Evolutionary conservation across 2,797 vertebrate species (phyloP).

Genomic region (Gymnoscopelus microlampas): DNA sequence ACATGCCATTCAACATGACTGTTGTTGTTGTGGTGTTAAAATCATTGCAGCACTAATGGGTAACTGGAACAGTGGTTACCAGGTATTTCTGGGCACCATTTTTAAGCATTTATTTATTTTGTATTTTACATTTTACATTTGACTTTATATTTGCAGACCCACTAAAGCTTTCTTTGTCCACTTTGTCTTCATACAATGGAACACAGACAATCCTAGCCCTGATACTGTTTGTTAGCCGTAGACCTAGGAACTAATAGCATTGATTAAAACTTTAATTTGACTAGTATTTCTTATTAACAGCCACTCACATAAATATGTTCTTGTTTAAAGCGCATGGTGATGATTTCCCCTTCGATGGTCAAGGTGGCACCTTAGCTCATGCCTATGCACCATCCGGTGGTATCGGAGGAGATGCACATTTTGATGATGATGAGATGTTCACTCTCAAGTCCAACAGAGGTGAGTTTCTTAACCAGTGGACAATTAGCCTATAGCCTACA

Average conservation of each 20-base stretch:
- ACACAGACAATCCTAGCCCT: too few relatives aligned
- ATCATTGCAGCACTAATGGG: too few relatives aligned
- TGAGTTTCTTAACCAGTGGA: conserved; percentile 69
- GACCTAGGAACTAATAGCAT: neutral
- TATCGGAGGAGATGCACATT: conserved; percentile 87
- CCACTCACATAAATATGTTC: neutral
- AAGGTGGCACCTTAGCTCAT: conserved; percentile 78
- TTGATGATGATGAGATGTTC: conserved; percentile 88
- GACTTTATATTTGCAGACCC: neutral
- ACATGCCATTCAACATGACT: too few relatives aligned
- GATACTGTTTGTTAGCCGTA: neutral
- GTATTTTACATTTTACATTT: too few relatives aligned
- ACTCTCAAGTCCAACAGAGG: conserved; percentile 70
- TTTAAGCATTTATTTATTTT: too few relatives aligned
- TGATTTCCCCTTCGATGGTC: conserved; percentile 82
- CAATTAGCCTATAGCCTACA: neutral
- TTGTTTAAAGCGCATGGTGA: conserved; percentile 84
- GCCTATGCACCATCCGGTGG: conserved; percentile 80
- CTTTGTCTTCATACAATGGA: too few relatives aligned
- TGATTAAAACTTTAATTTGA: neutral
- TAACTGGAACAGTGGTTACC: too few relatives aligned
- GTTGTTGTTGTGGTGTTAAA: too few relatives aligned
- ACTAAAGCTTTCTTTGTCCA: too few relatives aligned
- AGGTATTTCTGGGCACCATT: too few relatives aligned
- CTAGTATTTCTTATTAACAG: neutral